Base-by-base conservation (phyloP, 2,113 vertebrate species). In the Plecturocebus donacophilus region DNA sequence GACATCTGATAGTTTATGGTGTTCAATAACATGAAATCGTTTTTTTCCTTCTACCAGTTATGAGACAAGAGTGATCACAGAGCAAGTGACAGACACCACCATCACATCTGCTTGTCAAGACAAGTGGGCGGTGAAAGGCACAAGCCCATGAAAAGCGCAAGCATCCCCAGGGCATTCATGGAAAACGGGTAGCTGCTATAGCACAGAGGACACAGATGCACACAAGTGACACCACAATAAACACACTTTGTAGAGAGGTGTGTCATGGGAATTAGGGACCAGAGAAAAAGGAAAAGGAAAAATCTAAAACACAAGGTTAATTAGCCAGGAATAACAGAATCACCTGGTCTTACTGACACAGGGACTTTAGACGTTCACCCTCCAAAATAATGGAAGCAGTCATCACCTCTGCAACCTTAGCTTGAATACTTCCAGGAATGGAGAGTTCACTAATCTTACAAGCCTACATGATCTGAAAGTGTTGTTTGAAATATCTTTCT, bases 91-190 rank as follows among this genome's bases (percentile, higher is more conserved):
- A 96, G 90, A 52, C 70, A 71, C 71, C 94, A 35, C 35, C 70
- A 58, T 76, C 25, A 66, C 6, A 93, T 93, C 61, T 94, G 75
- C 92, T 94, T 79, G 86, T 49, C 90, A 92, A 77, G 73, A 92
- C 84, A 90, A 92, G 82, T 38, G 42, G 54, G 79, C 2, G 8
- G 40, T 1, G 4, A 47, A 82, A 79, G 40, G 47, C 13, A 68
- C n/a, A 61, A 40, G 71, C 9, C 8, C 40, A 80, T 25, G 89
- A 70, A 90, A 66, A 54, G 68, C n/a, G 3, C 49, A 21, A 9
- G n/a, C 23, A 40, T 92, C 45, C 58, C 38, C 64, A 89, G 52
- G 76, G 54, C 92, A 38, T 32, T 84, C 64, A 52, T 12, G 47
- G 77, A 58, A 86, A 68, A 86, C 0, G 38, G 54, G 52, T 75